Evolutionary conservation across 2,888 invertebrate species (phyloP).

Genomic region (Polydrusus pterygomalis): DNA sequence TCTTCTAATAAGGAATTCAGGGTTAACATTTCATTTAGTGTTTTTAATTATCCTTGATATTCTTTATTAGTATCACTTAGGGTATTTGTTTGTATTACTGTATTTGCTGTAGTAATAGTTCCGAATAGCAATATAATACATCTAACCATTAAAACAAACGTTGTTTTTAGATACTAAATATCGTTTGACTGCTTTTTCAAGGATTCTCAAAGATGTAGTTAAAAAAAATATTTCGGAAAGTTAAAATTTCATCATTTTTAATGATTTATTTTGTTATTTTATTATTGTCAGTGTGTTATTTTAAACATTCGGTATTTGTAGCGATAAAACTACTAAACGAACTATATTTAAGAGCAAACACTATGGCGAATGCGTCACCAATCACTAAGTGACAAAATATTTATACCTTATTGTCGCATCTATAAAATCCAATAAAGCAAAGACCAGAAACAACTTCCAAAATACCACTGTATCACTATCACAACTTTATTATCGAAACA

Average conservation of each 20-base stretch:
- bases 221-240: no score
- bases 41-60: background rate
- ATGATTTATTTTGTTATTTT: no score
- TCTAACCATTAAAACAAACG: background rate
- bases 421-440: slow-evolving; percentile 43
- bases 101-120: background rate
- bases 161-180: background rate
- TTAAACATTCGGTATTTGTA: no score
- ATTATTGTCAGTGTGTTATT: no score
- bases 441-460: background rate
- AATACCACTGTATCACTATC: slow-evolving; percentile 16
- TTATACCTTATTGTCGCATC: slow-evolving; percentile 46
- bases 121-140: background rate
- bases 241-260: no score
- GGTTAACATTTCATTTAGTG: background rate
- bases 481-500: slow-evolving; percentile 16
- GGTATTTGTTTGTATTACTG: background rate
- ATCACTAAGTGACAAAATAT: background rate
- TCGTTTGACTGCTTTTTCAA: background rate
- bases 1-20: background rate
- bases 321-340: background rate
- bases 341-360: no score
- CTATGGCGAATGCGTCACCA: no score
- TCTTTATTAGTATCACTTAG: background rate
- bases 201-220: background rate